phyloP scores from a whole-genome alignment of 2,888 invertebrate species.

The Phania funesta region DNA sequence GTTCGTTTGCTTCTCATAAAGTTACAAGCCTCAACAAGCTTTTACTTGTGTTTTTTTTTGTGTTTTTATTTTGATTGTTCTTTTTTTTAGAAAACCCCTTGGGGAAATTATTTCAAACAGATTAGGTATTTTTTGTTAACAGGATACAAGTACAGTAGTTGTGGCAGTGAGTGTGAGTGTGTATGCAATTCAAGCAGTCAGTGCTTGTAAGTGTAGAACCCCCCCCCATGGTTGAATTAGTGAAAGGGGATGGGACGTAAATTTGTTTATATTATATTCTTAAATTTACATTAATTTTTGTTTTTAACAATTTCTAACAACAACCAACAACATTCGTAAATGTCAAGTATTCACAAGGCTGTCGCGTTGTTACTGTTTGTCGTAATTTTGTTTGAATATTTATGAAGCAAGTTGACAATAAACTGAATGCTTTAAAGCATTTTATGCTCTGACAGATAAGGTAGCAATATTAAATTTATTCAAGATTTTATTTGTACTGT shows the following conservation, averaged over 20 bases:
- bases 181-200: conserved; percentile 13
- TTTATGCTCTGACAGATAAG: background rate
- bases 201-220: background rate
- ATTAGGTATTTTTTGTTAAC: conserved; percentile 41
- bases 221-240: background rate
- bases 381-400: conserved; percentile 35
- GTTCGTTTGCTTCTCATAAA: conserved; percentile 26
- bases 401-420: conserved; percentile 22
- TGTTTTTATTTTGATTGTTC: conserved; percentile 36
- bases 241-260: conserved; percentile 3
- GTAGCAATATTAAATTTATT: too few relatives aligned
- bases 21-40: conserved; percentile 46
- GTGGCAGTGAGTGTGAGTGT: background rate
- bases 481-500: too few relatives aligned
- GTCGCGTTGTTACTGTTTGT: conserved; percentile 38
- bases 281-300: conserved; percentile 21
- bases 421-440: conserved; percentile 16
- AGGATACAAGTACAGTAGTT: conserved; percentile 21
- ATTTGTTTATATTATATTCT: conserved; percentile 43
- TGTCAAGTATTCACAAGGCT: conserved; percentile 45
- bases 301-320: conserved; percentile 30
- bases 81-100: conserved; percentile 30
- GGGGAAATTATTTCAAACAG: conserved; percentile 44
- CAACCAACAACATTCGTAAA: conserved; percentile 35
- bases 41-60: conserved; percentile 6